phyloP scores from a whole-genome alignment of 2,113 vertebrate genomes.

The Castor canadensis region DNA sequence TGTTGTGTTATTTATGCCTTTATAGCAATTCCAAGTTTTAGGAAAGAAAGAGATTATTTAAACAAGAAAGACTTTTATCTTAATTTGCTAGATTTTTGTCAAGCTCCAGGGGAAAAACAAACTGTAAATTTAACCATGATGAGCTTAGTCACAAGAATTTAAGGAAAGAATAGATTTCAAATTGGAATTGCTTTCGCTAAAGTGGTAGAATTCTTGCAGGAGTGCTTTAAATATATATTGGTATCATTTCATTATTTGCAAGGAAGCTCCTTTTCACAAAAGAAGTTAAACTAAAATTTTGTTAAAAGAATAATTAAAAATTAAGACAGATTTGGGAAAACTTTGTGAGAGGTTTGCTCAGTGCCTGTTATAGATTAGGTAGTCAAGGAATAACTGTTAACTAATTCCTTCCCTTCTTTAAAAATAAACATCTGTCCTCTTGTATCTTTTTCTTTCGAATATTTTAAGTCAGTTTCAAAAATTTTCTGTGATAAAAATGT shows the following conservation, averaged over 20 bases:
- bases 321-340: not conserved
- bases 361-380: not conserved
- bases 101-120: not conserved
- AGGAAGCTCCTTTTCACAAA: not conserved
- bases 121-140: not conserved
- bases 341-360: not conserved
- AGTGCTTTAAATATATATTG: not conserved
- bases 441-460: not conserved
- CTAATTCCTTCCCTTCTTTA: not conserved
- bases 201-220: not conserved
- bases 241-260: not conserved
- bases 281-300: not conserved
- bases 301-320: not conserved
- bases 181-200: slow-evolving; percentile 29
- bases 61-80: not conserved
- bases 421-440: not conserved
- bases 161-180: not conserved
- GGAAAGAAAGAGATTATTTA: not conserved
- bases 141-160: not conserved
- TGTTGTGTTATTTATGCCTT: not conserved
- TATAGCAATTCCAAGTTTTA: slow-evolving; percentile 11
- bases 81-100: not conserved
- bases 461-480: slow-evolving; percentile 38
- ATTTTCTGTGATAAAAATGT: not conserved
- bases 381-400: not conserved